phyloP scores from a whole-genome alignment of 2,888 invertebrate species.

The Microplitis deprimator region DNA sequence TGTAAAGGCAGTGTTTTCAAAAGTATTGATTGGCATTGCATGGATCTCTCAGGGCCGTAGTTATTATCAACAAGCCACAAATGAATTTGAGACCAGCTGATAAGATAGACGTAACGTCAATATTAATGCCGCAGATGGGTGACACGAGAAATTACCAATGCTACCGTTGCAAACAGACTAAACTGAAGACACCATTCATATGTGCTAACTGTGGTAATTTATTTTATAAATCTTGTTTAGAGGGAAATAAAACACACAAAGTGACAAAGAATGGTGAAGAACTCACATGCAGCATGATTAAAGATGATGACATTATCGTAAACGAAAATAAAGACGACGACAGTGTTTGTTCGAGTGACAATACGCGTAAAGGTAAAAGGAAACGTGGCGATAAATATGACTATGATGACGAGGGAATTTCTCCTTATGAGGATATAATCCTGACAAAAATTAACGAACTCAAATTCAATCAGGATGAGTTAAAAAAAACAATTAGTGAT shows the following conservation, averaged over 20 bases:
- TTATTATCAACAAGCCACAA: too few species aligned
- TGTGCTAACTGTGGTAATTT: conserved; percentile 11
- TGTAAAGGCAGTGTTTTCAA: too few species aligned
- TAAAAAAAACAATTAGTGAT: background rate
- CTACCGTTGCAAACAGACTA: conserved; percentile 9
- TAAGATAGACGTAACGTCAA: too few species aligned
- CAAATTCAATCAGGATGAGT: background rate
- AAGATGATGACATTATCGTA: background rate
- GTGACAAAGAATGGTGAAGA: background rate
- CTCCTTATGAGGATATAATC: background rate
- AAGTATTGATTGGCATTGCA: too few species aligned
- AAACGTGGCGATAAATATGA: background rate
- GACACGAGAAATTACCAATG: background rate
- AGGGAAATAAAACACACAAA: conserved; percentile 6
- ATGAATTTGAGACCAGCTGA: too few species aligned
- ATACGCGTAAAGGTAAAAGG: background rate
- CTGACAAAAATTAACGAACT: background rate
- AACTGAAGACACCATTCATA: conserved; percentile 9
- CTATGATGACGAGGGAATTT: background rate
- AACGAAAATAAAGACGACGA: background rate
- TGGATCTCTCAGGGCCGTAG: too few species aligned
- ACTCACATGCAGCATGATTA: background rate
- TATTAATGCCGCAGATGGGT: background rate
- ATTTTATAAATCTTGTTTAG: conserved; percentile 10
- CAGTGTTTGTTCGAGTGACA: background rate